These are phyloP conservation scores for Meriones unguiculatus DNA, from an alignment of 2,113 vertebrate species.

Conservation along the genomic window DNA sequence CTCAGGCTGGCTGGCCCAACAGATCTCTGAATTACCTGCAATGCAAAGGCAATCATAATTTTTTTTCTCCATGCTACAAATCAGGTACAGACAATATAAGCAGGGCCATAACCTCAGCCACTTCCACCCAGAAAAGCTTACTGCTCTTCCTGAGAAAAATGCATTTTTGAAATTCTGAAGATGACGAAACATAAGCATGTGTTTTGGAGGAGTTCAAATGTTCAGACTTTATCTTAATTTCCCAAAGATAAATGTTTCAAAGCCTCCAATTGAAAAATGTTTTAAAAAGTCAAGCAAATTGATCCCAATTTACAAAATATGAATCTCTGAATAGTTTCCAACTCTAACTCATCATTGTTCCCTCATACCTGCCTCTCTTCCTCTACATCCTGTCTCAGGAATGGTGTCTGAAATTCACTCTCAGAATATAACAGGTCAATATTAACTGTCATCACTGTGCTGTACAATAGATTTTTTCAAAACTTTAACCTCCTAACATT, in stretches of 20 bases:
- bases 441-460: neutral
- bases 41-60: constrained; percentile 42
- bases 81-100: neutral
- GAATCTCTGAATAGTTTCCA: neutral
- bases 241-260: constrained; percentile 2
- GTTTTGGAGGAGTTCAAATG: constrained; percentile 16
- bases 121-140: neutral
- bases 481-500: neutral
- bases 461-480: neutral
- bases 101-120: neutral
- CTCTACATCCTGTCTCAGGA: constrained; percentile 17
- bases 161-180: neutral
- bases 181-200: constrained; percentile 7
- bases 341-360: constrained; percentile 17
- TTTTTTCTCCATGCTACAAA: neutral
- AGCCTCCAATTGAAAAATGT: constrained; percentile 31
- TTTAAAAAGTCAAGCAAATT: neutral
- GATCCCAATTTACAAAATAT: neutral
- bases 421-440: neutral
- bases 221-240: constrained; percentile 65
- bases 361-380: constrained; percentile 23
- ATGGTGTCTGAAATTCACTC: neutral
- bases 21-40: constrained; percentile 89
- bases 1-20: constrained; percentile 87
- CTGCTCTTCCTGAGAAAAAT: constrained; percentile 5